phyloP scores from a whole-genome alignment of 2,113 vertebrate genomes.

The Tupaia tana region DNA sequence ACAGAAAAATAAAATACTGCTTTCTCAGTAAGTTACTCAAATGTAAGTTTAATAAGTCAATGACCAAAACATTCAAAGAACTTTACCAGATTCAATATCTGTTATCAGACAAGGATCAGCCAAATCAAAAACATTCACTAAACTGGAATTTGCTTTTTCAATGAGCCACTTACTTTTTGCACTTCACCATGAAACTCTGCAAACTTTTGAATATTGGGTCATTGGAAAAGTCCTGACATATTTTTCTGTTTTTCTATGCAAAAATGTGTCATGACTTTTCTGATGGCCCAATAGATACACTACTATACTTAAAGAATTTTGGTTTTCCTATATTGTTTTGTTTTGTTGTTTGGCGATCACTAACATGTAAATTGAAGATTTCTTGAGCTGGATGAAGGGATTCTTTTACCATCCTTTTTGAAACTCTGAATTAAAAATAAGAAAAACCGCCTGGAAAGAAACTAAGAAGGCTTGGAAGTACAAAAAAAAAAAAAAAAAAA shows the following conservation, averaged over 20 bases:
- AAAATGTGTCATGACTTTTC: too few relatives aligned
- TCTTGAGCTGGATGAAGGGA: not conserved
- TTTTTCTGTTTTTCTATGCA: too few relatives aligned
- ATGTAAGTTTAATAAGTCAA: constrained; percentile 86
- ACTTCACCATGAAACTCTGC: constrained; percentile 66
- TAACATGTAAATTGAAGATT: not conserved
- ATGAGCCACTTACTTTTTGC: constrained; percentile 72
- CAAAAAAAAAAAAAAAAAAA: not conserved
- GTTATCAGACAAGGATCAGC: constrained; percentile 69
- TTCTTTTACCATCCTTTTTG: constrained; percentile 4
- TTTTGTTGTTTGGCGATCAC: not conserved
- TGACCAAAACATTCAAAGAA: constrained; percentile 86
- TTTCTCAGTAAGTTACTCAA: constrained; percentile 83
- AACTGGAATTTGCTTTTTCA: constrained; percentile 75
- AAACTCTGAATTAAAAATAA: constrained; percentile 62
- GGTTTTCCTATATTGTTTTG: constrained; percentile 51
- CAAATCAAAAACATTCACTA: constrained; percentile 71
- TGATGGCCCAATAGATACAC: not conserved
- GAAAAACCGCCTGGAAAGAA: constrained; percentile 54
- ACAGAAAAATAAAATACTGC: constrained; percentile 80
- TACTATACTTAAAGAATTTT: not conserved
- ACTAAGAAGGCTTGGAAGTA: constrained; percentile 6
- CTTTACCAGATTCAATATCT: constrained; percentile 83
- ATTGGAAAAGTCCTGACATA: too few relatives aligned
- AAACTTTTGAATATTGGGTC: constrained; percentile 56